Evolutionary conservation across 2,888 invertebrate species (phyloP), one percentile per base, ranked within the genome.

Genomic region (Dryococelus australis): DNA sequence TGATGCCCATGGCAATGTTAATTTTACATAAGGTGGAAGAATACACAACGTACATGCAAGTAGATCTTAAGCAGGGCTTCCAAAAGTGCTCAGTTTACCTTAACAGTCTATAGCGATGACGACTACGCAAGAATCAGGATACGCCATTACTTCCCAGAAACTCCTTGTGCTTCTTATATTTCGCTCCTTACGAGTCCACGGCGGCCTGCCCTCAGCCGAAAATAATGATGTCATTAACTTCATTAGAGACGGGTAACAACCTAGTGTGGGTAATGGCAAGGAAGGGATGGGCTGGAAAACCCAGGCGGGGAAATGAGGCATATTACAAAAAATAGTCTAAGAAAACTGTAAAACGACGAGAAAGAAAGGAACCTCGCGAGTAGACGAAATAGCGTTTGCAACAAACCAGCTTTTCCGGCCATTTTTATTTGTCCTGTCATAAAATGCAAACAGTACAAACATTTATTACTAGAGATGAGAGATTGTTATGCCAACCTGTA

Each of bases 151-250:
- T n/a, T n/a, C n/a, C 65, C 65, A 65, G 65, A 10, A 8, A 24
- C 20, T 8, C n/a, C n/a, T 65, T n/a, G 65, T 16, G 24, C n/a
- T 65, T n/a, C 65, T 65, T 65, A 65, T 65, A 24, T 65, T 16
- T 2, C 65, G 65, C n/a, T 65, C 65, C 65, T 65, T 65, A 65
- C 65, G 65, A 16, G 24, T 65, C 65, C 65, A 20, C 24, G 65
- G 65, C 65, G 16, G 65, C 20, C 8, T n/a, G 65, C 65, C 65
- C 24, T 65, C 65, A 65, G 65, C 65, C 65, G 65, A n/a, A 65
- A 65, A 65, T 65, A 65, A 65, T 65, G 65, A 65, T 20, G 65
- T 65, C 65, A 65, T 65, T 65, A 65, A 65, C 65, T 65, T 65
- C 65, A n/a, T 65, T 65, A 65, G 65, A 65, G 65, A 65, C 65